These are phyloP conservation scores for Axinella damicornis DNA, from an alignment of 37 sponge, comb jelly and placozoan genomes.

Conservation along the genomic window DNA sequence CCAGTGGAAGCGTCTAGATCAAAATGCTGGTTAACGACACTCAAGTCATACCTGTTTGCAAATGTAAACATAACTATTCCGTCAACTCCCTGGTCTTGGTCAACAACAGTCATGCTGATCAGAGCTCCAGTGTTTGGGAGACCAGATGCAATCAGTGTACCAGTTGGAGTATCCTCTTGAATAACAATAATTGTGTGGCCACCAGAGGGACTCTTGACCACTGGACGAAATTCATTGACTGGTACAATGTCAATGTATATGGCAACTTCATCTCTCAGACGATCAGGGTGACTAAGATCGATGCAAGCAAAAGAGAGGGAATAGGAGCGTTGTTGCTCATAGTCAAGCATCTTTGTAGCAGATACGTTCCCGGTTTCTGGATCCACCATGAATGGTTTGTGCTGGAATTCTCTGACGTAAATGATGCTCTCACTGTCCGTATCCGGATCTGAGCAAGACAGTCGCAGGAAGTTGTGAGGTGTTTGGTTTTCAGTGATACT, in stretches of 20 bases:
- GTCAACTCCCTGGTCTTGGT: slow-evolving; percentile 1
- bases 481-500: neutral
- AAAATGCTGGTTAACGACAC: neutral
- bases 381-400: slow-evolving; percentile 1
- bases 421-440: neutral
- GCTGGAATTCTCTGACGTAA: neutral
- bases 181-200: neutral
- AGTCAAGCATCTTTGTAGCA: neutral
- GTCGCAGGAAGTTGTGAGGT: neutral
- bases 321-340: neutral
- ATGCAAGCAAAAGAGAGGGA: neutral
- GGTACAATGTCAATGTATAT: neutral
- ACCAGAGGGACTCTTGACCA: neutral
- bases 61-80: neutral
- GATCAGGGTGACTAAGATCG: neutral
- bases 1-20: neutral
- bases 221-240: slow-evolving; percentile 13
- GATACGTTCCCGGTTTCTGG: neutral
- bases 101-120: neutral
- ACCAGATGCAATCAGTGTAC: slow-evolving; percentile 14
- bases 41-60: neutral
- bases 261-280: neutral
- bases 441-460: slow-evolving; percentile 11
- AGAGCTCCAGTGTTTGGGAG: neutral
- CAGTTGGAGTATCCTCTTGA: neutral